Conservation (phyloP, 2,797 vertebrate genomes). For the Erpetoichthys calabaricus region DNA sequence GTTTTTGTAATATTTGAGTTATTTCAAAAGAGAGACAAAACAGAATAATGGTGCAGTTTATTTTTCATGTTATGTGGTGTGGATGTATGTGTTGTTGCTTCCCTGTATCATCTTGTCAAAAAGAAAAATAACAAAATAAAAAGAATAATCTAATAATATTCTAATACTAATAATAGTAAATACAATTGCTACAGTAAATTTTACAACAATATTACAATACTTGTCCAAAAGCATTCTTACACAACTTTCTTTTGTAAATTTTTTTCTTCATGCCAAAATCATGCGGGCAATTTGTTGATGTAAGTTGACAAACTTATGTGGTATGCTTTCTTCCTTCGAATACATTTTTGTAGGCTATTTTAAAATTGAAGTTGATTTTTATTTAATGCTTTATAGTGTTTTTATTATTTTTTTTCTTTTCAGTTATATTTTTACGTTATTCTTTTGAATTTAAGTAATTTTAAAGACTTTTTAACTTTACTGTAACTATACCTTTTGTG, state of each 20-base stretch:
- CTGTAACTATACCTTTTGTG: conserved; percentile 59
- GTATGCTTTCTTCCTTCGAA: conserved; percentile 72
- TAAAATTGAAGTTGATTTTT: conserved; percentile 43
- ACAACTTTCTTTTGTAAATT: conserved; percentile 99
- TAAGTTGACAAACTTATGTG: conserved; percentile 92
- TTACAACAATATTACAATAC: conserved; percentile 80
- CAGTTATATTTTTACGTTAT: conserved; percentile 19
- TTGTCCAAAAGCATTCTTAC: conserved; percentile 96
- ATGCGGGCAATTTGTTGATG: conserved; percentile 99
- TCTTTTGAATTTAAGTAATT: conserved; percentile 45
- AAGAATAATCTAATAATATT: conserved; percentile 8
- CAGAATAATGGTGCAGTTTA: conserved; percentile 72
- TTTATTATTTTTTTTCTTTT: conserved; percentile 20
- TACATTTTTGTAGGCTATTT: conserved; percentile 57
- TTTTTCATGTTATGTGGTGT: conserved; percentile 98
- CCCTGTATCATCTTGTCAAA: conserved; percentile 78
- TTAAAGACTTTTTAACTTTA: conserved; percentile 51
- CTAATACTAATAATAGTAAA: conserved; percentile 27
- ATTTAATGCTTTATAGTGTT: conserved; percentile 23
- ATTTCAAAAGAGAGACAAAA: conserved; percentile 44
- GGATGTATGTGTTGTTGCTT: conserved; percentile 97
- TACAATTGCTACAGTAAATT: conserved; percentile 68
- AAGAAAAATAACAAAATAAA: conserved; percentile 49
- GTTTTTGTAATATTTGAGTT: conserved; percentile 40
- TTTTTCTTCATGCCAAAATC: conserved; percentile 99